Base-by-base conservation (phyloP, 2,888 invertebrate genomes). In the Pristionchus arcanus region DNA sequence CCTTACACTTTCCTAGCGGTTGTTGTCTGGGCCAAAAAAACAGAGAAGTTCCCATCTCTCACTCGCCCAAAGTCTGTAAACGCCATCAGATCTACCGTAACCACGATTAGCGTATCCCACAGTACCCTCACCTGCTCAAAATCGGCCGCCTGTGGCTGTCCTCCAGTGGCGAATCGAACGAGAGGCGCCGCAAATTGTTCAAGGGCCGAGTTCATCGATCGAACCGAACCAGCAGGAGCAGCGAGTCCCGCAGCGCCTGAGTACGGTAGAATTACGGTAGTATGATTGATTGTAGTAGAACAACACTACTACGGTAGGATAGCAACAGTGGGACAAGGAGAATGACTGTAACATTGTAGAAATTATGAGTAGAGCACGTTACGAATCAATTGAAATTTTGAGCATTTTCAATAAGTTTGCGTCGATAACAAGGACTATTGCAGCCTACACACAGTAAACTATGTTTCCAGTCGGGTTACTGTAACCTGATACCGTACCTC, bases 91-190 rank as follows among this genome's bases (percentile, higher is more conserved):
- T 49, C 42, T 21, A 71, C 71, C 71, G 71, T 74, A 71, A 28
- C 34, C 28, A n/a, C 28, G 15, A 5, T 13, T 71, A 71, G 28
- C 7, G 71, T 71, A 71, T 81, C 77, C 37, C 77, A 28, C n/a
- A 25, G 34, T 77, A 16, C 71, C 37, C 42, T 81, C 21, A 84
- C 59, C 68, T 87, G 87, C 49, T 87, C 87, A 19, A 87, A 31
- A n/a, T 87, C 87, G 31, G 87, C 87, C n/a, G 87, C 66, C 49
- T 87, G 87, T 42, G 87, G 66, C 53, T 87, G 66, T 37, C 87
- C 87, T 37, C 87, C 87, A 13, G 87, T 87, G 42, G 87, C 87
- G 49, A 87, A 68, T 31, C 87, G 42, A 1, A 87, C 68, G 87
- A 87, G 68, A 1, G 87, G 87, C 19, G 87, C 87, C 37, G 87